Conservation (phyloP, 2,888 invertebrate genomes). For the Noctua janthina region DNA sequence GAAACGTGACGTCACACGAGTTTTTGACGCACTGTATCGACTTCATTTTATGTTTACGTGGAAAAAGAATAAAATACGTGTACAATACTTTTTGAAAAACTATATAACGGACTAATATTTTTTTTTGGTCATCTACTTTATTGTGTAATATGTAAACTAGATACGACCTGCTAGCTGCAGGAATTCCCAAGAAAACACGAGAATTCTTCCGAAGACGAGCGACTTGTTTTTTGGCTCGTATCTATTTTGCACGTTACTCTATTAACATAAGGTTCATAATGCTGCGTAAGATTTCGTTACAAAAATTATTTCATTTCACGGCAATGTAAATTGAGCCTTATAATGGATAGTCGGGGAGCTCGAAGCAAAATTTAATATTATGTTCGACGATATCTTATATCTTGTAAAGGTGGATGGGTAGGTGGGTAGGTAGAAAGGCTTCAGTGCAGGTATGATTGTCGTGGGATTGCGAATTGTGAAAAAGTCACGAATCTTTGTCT, state of each 20-base stretch:
- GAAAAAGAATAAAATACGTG: no score
- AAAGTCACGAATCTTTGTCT: slow-evolving; percentile 88
- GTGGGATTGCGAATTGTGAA: slow-evolving; percentile 85
- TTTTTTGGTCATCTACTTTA: no score
- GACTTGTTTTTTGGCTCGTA: background rate
- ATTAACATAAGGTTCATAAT: background rate
- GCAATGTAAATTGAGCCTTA: slow-evolving; percentile 9
- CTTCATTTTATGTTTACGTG: no score
- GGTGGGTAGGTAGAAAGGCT: slow-evolving; percentile 69
- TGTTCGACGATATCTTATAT: slow-evolving; percentile 79
- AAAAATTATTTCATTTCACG: background rate
- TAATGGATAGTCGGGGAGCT: slow-evolving; percentile 85
- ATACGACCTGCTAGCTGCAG: no score
- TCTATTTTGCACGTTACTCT: background rate
- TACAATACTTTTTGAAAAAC: no score
- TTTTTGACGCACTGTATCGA: no score
- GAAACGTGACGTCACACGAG: no score
- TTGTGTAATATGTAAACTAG: no score
- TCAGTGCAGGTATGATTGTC: slow-evolving; percentile 78
- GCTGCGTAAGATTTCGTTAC: background rate
- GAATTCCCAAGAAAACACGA: no score
- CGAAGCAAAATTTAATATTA: slow-evolving; percentile 86
- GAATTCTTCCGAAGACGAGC: no score
- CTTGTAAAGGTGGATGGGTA: slow-evolving; percentile 75
- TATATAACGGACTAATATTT: no score